Conservation (phyloP, 2,797 vertebrate species). For the Phrynocephalus guinanensis region DNA sequence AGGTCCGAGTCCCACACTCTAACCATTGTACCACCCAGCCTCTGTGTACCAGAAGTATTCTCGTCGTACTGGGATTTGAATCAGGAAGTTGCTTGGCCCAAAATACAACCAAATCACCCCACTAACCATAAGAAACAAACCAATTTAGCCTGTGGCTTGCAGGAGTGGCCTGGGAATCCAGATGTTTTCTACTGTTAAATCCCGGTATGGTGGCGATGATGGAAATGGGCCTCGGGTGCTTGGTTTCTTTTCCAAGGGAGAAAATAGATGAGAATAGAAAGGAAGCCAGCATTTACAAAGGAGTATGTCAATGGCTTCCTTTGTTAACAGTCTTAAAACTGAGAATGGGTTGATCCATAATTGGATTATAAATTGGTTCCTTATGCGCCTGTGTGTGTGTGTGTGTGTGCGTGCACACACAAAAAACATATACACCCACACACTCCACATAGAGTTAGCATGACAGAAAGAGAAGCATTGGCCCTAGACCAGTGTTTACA, state of each 20-base stretch:
- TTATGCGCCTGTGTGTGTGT: not conserved
- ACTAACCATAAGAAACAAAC: not conserved
- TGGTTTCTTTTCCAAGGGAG: not conserved
- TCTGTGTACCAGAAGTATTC: not conserved
- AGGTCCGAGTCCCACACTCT: not conserved
- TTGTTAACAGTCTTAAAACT: not conserved
- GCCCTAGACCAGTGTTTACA: not conserved
- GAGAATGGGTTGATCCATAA: not conserved
- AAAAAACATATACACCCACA: not conserved
- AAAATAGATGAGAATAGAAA: not conserved
- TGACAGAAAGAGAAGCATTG: not conserved
- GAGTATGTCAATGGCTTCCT: not conserved
- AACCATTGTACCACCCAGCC: not conserved
- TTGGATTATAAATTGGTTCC: not conserved
- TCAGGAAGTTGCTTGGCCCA: not conserved
- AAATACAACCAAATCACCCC: not conserved
- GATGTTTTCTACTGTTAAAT: constrained; percentile 22
- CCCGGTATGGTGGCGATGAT: not conserved
- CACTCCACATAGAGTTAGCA: not conserved
- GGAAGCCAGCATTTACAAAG: not conserved
- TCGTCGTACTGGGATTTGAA: not conserved
- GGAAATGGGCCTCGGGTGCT: not conserved
- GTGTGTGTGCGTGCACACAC: not conserved
- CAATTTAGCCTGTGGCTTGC: constrained; percentile 29
- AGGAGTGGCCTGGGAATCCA: constrained; percentile 24